Base-by-base conservation (phyloP, 2,888 invertebrate genomes). In the Aspidiotus rigidus region DNA sequence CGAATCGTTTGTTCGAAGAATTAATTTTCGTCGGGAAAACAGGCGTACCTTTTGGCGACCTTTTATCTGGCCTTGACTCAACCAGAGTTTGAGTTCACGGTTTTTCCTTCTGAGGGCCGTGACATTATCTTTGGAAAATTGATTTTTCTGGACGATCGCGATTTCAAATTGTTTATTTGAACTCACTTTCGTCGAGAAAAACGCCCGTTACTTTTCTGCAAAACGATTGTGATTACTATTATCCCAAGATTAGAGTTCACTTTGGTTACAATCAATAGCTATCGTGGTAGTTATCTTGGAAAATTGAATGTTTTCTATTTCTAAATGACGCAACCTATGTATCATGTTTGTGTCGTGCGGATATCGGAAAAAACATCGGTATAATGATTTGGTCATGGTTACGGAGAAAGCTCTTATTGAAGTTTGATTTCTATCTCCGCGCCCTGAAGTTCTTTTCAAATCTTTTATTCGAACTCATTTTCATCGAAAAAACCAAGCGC, bases 1-100 rank as follows among this genome's bases (percentile, higher is more conserved):
- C 49, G 3, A n/a, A 49, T 49, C 49, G 10, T 49, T n/a, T n/a
- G 49, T n/a, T 13, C n/a, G n/a, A n/a, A n/a, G n/a, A n/a, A n/a
- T n/a, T n/a, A n/a, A n/a, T n/a, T n/a, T n/a, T n/a, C n/a, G n/a
- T n/a, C n/a, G n/a, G n/a, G n/a, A n/a, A 6, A 49, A 3, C 49
- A 5, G 5, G 28, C 28, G 28, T 28, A 28, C 28, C 28, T 28
- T 5, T 28, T 28, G 28, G 28, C 28, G 5, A 28, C 5, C 28
- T 28, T 28, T 28, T 28, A 28, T 28, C 28, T 28, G 28, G 28
- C 5, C 28, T 28, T 28, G 64, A 7, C 53, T 2, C 16, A 67
- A 64, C 64, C 64, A 62, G 10, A 63, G 10, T 15, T 69, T 56
- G 53, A 62, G 59, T 54, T 44, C n/a, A 66, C n/a, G 16, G 53